These are phyloP conservation scores for Rhinichthys klamathensis DNA, from an alignment of 2,113 vertebrate species.

Conservation along the genomic window DNA sequence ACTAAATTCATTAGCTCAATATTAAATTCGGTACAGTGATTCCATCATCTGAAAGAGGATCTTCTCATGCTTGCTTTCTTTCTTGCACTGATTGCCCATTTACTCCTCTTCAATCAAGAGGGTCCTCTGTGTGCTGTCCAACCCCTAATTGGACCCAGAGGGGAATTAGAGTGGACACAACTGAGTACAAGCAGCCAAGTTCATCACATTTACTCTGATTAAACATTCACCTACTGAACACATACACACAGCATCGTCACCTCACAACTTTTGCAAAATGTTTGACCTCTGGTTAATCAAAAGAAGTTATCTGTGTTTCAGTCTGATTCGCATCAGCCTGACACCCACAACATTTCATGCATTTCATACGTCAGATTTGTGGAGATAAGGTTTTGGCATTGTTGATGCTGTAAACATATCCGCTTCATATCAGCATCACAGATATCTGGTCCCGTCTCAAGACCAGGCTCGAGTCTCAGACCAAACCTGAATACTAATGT, in stretches of 20 bases:
- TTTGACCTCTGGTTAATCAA: neutral
- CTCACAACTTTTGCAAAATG: neutral
- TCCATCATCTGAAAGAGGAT: conserved; percentile 23
- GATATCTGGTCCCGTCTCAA: neutral
- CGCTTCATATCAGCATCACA: neutral
- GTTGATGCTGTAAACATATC: neutral
- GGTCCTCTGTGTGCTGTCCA: neutral
- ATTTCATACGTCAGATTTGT: neutral
- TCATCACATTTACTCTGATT: conserved; percentile 21
- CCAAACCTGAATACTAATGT: conserved; percentile 20
- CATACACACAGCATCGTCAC: neutral
- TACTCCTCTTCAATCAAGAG: conserved; percentile 6
- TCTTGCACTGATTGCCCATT: conserved; percentile 6
- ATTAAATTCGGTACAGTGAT: neutral
- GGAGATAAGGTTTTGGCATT: neutral
- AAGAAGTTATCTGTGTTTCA: neutral
- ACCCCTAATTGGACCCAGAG: conserved; percentile 17
- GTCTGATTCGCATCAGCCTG: neutral
- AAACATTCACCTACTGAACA: neutral
- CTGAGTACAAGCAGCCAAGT: neutral
- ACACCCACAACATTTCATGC: neutral
- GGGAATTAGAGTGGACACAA: conserved; percentile 7
- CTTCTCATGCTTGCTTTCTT: neutral
- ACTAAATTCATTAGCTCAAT: neutral
- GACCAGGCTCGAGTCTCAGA: neutral